Conservation (phyloP, 30 jellyfish, hydroid and myxozoan genomes). For the Hydractinia echinata region DNA sequence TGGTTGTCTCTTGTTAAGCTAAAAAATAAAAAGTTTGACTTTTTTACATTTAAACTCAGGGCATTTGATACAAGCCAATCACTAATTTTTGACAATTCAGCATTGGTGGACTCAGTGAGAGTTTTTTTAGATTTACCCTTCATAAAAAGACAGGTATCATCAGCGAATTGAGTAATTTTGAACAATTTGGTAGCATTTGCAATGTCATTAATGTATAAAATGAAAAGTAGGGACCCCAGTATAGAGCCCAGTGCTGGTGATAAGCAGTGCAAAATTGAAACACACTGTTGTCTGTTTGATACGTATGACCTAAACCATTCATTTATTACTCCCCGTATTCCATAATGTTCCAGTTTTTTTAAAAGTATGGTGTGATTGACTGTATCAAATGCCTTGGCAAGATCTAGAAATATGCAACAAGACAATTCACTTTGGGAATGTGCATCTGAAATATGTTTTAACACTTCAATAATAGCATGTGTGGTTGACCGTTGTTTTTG, state of each 20-base stretch:
- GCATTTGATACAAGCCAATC: not conserved
- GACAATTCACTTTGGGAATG: not conserved
- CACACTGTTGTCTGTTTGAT: not conserved
- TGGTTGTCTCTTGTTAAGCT: not conserved
- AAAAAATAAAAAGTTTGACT: not conserved
- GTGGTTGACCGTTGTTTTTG: not conserved
- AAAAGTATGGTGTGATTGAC: not conserved
- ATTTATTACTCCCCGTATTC: not conserved
- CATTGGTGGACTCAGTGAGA: not conserved
- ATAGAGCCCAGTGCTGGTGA: conserved; percentile 5
- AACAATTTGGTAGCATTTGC: not conserved
- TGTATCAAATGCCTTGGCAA: not conserved
- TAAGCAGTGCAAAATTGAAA: not conserved
- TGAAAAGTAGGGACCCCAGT: conserved; percentile 9
- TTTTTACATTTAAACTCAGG: not conserved
- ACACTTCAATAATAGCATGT: not conserved
- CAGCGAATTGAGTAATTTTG: not conserved
- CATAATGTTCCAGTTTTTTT: not conserved
- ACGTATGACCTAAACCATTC: not conserved
- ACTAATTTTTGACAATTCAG: not conserved
- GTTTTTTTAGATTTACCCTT: not conserved
- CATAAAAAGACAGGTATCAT: not conserved
- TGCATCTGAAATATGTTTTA: not conserved
- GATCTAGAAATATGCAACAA: not conserved
- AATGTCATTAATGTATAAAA: not conserved